These are phyloP conservation scores for Leptinotarsa juncta DNA, from an alignment of 2,888 invertebrate genomes.

Conservation along the genomic window DNA sequence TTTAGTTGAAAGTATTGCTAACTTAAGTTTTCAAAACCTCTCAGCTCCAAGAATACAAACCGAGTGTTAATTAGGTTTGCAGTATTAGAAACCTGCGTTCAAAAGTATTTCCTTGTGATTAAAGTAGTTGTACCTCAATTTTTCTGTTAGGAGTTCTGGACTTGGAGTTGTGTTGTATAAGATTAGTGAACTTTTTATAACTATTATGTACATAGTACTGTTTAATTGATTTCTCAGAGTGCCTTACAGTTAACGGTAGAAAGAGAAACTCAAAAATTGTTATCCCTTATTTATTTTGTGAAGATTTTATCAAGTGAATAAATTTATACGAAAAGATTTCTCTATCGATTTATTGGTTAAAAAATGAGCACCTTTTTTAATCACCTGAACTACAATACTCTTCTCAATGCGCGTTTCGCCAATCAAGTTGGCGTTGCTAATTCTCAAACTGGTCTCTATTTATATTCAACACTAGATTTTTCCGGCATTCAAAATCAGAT, in stretches of 20 bases:
- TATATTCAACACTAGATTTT: too few species aligned
- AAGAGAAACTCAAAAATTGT: conserved; percentile 2
- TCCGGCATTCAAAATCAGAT: too few species aligned
- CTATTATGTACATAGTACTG: conserved; percentile 3
- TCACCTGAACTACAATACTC: too few species aligned
- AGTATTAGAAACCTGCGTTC: not conserved
- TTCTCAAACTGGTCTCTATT: too few species aligned
- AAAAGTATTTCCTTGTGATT: conserved; percentile 3
- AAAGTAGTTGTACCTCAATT: not conserved
- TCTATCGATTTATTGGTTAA: not conserved
- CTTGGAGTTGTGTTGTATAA: conserved; percentile 12
- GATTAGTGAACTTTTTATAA: not conserved
- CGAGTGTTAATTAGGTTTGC: not conserved
- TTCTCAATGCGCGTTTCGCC: too few species aligned
- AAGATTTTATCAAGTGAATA: conserved; percentile 13
- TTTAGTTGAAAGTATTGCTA: conserved; percentile 4
- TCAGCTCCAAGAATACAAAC: not conserved
- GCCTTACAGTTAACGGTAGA: conserved; percentile 3
- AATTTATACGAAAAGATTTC: not conserved
- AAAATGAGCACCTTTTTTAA: too few species aligned
- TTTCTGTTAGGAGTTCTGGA: not conserved
- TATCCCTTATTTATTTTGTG: conserved; percentile 16
- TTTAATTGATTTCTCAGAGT: conserved; percentile 17
- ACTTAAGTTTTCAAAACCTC: conserved; percentile 3
- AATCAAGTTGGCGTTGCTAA: too few species aligned